phyloP scores from a whole-genome alignment of 64 coral and sea anemone genomes.

The Montipora foliosa region DNA sequence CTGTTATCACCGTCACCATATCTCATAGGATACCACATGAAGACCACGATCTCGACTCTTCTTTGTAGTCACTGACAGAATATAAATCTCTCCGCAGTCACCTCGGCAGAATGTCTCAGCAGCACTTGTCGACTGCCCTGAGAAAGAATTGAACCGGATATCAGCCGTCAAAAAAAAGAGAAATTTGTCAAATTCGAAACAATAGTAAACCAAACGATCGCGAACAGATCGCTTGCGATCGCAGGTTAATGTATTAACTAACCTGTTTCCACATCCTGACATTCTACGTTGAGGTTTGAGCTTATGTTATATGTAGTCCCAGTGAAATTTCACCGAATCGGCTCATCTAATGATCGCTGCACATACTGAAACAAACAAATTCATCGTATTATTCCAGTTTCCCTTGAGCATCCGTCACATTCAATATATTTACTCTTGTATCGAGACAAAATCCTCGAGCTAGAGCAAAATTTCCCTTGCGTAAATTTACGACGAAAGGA shows the following conservation, averaged over 20 bases:
- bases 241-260: constrained; percentile 4
- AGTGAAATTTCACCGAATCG: constrained; percentile 44
- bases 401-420: not conserved
- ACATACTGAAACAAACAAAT: constrained; percentile 22
- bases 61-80: constrained; percentile 66
- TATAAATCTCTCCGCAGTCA: constrained; percentile 41
- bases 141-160: constrained; percentile 74
- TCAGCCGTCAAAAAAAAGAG: constrained; percentile 21
- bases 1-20: constrained; percentile 92
- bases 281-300: not conserved
- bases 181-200: constrained; percentile 55
- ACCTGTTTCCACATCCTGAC: constrained; percentile 30
- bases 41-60: constrained; percentile 58
- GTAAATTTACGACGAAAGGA: constrained; percentile 32
- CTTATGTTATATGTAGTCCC: not conserved
- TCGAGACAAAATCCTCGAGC: constrained; percentile 7
- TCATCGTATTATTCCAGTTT: constrained; percentile 9
- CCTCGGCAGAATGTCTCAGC: constrained; percentile 2
- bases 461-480: constrained; percentile 6
- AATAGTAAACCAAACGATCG: not conserved
- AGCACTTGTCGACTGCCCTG: constrained; percentile 71
- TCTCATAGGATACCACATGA: constrained; percentile 45
- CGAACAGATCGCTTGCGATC: not conserved
- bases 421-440: constrained; percentile 7
- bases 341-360: not conserved